These are phyloP conservation scores for honey bee (Apis mellifera) DNA, from an alignment of 1,140 invertebrate genomes.

Conservation along the genomic window Amel_HAv3.1 CM009934.2:5865001-5865500, in stretches of 20 bases:
- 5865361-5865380: slow-evolving; percentile 16
- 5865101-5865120: slow-evolving; percentile 98
- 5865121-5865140: slow-evolving; percentile 97
- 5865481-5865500: too few relatives aligned
- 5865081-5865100: slow-evolving; percentile 94
- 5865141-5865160: slow-evolving; percentile 97
- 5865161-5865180: slow-evolving; percentile 99
- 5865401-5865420: neutral
- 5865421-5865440: too few relatives aligned
- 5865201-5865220: slow-evolving; percentile 84
- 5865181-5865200: slow-evolving; percentile 98
- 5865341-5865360: slow-evolving; percentile 91
- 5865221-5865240: slow-evolving; percentile 6
- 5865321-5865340: slow-evolving; percentile 99
- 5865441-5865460: too few relatives aligned
- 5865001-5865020: slow-evolving; percentile 99
- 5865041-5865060: slow-evolving; percentile 96
- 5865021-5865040: slow-evolving; percentile 96
- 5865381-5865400: neutral
- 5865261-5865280: slow-evolving; percentile 86
- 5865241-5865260: neutral
- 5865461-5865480: too few relatives aligned
- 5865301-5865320: slow-evolving; percentile 97
- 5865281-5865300: slow-evolving; percentile 98
- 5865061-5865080: slow-evolving; percentile 95